Percentiles rank a stretch among this genome's conserved stretches.
Evolutionary conservation across 2,888 invertebrate genomes (phyloP).

Genomic region (Cylindroiulus punctatus): DNA sequence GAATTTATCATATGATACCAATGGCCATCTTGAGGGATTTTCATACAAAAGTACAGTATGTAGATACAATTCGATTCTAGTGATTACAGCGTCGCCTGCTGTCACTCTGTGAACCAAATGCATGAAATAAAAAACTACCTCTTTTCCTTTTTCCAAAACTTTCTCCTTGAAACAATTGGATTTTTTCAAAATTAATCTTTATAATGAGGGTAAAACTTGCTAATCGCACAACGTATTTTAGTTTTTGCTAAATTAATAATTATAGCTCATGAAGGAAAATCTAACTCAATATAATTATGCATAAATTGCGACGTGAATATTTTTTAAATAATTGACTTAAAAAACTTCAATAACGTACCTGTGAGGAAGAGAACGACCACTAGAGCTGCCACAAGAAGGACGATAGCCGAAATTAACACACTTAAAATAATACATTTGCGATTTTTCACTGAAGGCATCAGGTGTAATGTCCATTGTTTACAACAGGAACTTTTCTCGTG

Average conservation of each 20-base stretch:
- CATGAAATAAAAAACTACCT: too few species aligned
- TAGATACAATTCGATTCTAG: not conserved
- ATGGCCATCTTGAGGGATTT: too few species aligned
- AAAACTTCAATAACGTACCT: not conserved
- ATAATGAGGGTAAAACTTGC: too few species aligned
- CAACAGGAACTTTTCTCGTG: slow-evolving; percentile 42
- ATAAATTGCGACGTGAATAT: too few species aligned
- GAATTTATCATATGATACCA: too few species aligned
- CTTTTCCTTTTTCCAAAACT: too few species aligned
- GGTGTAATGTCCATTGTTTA: slow-evolving; percentile 37
- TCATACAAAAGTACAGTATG: too few species aligned
- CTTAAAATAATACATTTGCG: slow-evolving; percentile 43
- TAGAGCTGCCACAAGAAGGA: slow-evolving; percentile 47
- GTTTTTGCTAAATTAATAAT: too few species aligned
- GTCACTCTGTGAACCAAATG: not conserved
- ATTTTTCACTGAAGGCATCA: slow-evolving; percentile 45
- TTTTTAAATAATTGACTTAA: not conserved
- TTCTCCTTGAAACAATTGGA: too few species aligned
- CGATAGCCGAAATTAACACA: slow-evolving; percentile 45
- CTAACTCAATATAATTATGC: too few species aligned
- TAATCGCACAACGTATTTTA: too few species aligned
- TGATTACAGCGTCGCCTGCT: not conserved
- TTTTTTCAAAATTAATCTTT: too few species aligned
- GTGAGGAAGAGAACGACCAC: slow-evolving; percentile 41
- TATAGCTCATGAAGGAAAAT: not conserved